Evolutionary conservation across 2,113 vertebrate species (phyloP).

Genomic region (Indri indri): DNA sequence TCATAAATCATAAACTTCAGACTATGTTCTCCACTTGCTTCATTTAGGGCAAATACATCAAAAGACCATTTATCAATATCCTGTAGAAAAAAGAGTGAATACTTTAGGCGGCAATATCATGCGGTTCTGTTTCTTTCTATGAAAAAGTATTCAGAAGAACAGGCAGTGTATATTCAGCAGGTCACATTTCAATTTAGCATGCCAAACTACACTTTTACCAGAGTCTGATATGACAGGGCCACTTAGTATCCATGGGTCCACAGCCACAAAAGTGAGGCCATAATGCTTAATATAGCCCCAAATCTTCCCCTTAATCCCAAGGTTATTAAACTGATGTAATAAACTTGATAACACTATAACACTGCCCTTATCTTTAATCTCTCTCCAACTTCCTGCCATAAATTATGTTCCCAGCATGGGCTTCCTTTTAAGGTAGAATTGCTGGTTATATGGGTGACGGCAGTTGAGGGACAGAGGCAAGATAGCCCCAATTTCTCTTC

Average conservation of each 20-base stretch:
- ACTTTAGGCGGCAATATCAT: neutral
- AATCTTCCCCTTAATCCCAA: neutral
- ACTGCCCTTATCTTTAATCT: neutral
- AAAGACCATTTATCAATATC: conserved; percentile 99
- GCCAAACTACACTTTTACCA: neutral
- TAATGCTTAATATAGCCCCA: neutral
- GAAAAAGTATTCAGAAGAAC: neutral
- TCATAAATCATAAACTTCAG: conserved; percentile 99
- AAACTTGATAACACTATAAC: neutral
- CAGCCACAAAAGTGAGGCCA: neutral
- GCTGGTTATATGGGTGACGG: neutral
- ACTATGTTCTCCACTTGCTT: conserved; percentile 95
- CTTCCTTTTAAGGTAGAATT: neutral
- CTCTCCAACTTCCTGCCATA: neutral
- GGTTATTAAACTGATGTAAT: neutral
- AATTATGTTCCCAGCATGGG: neutral
- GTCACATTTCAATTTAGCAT: neutral
- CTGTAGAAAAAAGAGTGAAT: conserved; percentile 79
- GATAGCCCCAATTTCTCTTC: neutral
- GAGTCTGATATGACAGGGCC: neutral
- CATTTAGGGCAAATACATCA: conserved; percentile 95
- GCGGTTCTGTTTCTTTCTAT: neutral
- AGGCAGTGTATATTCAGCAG: neutral
- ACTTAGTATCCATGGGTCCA: neutral
- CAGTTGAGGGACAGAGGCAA: neutral